These are phyloP conservation scores for Apus apus DNA, from an alignment of 2,113 vertebrate species.

Conservation along the genomic window DNA sequence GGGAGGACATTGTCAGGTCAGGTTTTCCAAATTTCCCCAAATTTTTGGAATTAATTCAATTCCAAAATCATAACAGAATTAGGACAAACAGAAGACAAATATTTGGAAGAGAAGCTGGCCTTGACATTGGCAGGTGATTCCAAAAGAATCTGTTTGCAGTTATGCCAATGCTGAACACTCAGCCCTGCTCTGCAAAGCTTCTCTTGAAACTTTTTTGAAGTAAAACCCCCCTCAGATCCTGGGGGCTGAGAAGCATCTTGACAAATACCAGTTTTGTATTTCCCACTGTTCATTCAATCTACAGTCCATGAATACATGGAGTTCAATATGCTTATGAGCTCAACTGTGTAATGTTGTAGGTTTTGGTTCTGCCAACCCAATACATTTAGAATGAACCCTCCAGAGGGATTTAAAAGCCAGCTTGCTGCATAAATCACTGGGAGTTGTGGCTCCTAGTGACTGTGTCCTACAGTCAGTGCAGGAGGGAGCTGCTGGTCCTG, in stretches of 20 bases:
- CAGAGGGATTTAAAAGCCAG: not conserved
- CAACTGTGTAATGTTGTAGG: not conserved
- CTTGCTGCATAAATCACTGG: fast-evolving
- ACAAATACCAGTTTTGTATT: not conserved
- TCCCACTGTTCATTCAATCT: not conserved
- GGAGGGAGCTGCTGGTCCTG: not conserved
- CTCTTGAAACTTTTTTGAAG: not conserved
- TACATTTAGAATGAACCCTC: not conserved
- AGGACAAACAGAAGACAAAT: not conserved
- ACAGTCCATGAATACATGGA: not conserved
- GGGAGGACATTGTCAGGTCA: not conserved
- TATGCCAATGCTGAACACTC: not conserved
- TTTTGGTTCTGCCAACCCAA: not conserved
- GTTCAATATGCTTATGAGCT: not conserved
- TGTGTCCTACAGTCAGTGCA: not conserved
- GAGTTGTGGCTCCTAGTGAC: not conserved
- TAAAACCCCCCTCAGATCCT: not conserved
- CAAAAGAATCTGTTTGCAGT: not conserved
- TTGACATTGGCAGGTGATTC: not conserved
- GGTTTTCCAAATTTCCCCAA: not conserved
- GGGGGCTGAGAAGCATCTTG: not conserved
- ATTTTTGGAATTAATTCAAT: not conserved
- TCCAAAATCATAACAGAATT: not conserved
- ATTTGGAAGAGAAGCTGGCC: not conserved
- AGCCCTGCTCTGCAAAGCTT: not conserved